Conservation (phyloP, 2,888 invertebrate species). For the Callyntrura sp. region DNA sequence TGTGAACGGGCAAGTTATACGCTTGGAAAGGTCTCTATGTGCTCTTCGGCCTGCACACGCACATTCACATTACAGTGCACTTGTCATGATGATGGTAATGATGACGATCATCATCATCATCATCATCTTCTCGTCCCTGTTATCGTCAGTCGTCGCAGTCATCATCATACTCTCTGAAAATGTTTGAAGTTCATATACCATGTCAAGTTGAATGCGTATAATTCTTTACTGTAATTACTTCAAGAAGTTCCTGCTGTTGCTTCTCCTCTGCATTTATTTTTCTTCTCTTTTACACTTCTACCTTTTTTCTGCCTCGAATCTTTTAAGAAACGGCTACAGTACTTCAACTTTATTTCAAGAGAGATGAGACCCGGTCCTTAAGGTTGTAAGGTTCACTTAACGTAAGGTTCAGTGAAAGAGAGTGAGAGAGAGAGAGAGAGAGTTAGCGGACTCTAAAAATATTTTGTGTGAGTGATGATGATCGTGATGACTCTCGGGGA, state of each 20-base stretch:
- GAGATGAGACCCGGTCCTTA: slow-evolving; percentile 27
- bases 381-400: slow-evolving; percentile 23
- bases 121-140: too few species aligned
- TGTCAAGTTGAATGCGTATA: slow-evolving; percentile 56
- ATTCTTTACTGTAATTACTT: slow-evolving; percentile 53
- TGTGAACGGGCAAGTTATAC: background rate
- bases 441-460: background rate
- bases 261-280: background rate
- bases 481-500: background rate
- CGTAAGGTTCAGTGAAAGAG: background rate
- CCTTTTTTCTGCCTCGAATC: background rate
- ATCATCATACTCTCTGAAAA: slow-evolving; percentile 38
- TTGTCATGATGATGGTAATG: background rate
- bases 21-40: background rate
- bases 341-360: slow-evolving; percentile 39
- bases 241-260: slow-evolving; percentile 11
- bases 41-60: background rate
- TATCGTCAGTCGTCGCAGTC: background rate
- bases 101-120: slow-evolving; percentile 1
- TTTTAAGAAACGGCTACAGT: background rate
- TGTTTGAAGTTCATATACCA: slow-evolving; percentile 59
- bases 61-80: background rate
- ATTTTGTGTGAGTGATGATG: slow-evolving; percentile 21
- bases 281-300: background rate
- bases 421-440: background rate